Conservation (phyloP, 2,888 invertebrate genomes). For the Cantharis lateralis region DNA sequence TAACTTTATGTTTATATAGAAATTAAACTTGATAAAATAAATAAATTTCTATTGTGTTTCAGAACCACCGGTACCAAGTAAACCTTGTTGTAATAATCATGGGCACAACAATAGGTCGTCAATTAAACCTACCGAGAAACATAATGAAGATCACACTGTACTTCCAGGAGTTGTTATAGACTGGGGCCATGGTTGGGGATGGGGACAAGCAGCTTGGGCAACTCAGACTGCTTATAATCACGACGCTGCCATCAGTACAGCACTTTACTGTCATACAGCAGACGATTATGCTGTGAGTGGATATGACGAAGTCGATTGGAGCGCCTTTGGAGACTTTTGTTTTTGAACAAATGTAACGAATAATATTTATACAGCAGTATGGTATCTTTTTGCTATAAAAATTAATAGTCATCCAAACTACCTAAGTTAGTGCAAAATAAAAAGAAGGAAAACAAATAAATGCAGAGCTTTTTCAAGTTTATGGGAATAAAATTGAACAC, state of each 20-base stretch:
- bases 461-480: background rate
- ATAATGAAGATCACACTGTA: conserved; percentile 50
- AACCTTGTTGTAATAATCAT: conserved; percentile 5
- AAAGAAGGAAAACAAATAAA: background rate
- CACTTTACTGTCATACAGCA: conserved; percentile 55
- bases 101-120: conserved; percentile 10
- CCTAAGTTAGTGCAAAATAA: background rate
- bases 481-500: background rate
- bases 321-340: conserved; percentile 68
- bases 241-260: conserved; percentile 65
- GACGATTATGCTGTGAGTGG: conserved; percentile 63
- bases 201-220: conserved; percentile 66
- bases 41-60: conserved; percentile 2
- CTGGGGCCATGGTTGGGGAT: conserved; percentile 80
- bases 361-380: background rate
- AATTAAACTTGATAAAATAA: background rate
- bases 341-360: conserved; percentile 53
- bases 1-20: no score
- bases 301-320: conserved; percentile 71
- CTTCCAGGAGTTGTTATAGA: conserved; percentile 51
- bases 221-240: conserved; percentile 65
- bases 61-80: conserved; percentile 8
- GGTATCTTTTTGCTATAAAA: background rate
- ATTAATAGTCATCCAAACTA: background rate
- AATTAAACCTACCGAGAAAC: conserved; percentile 4